Evolutionary conservation across 1,140 invertebrate species (phyloP).

Genomic region (Panulirus ornatus): DNA sequence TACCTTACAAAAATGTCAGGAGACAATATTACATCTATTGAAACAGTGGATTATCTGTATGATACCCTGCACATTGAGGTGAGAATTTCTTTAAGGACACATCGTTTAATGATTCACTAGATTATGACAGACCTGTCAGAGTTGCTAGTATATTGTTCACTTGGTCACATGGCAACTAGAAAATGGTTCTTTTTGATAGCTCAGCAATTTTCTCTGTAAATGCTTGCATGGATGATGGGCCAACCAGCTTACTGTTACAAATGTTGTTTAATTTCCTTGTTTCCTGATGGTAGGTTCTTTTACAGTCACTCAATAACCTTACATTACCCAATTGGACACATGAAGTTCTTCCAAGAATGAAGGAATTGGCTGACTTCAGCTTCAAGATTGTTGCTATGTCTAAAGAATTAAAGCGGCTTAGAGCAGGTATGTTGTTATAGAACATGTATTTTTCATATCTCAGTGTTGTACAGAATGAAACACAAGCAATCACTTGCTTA

Average conservation of each 20-base stretch:
- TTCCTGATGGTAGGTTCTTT: neutral
- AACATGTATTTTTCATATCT: no score
- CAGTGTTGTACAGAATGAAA: neutral
- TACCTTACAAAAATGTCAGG: slow-evolving; percentile 41
- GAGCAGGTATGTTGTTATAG: slow-evolving; percentile 30
- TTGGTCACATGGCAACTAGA: no score
- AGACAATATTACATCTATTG: slow-evolving; percentile 7
- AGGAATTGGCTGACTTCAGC: slow-evolving; percentile 24
- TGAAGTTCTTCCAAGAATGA: slow-evolving; percentile 1
- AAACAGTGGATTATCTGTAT: slow-evolving; percentile 25
- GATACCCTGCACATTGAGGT: slow-evolving; percentile 64
- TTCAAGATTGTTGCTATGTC: slow-evolving; percentile 54
- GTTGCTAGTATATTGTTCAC: no score
- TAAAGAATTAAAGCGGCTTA: slow-evolving; percentile 40
- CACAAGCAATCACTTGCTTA: neutral
- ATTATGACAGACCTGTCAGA: no score
- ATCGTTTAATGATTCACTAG: no score
- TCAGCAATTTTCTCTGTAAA: neutral
- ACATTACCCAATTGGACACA: slow-evolving; percentile 56
- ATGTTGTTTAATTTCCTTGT: no score
- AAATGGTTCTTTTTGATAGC: neutral
- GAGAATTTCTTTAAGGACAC: neutral
- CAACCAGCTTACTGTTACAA: no score
- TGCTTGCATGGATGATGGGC: no score
- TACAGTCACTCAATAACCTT: slow-evolving; percentile 35